Evolutionary conservation across 2,888 invertebrate species (phyloP).

Genomic region (Cactoblastis cactorum): DNA sequence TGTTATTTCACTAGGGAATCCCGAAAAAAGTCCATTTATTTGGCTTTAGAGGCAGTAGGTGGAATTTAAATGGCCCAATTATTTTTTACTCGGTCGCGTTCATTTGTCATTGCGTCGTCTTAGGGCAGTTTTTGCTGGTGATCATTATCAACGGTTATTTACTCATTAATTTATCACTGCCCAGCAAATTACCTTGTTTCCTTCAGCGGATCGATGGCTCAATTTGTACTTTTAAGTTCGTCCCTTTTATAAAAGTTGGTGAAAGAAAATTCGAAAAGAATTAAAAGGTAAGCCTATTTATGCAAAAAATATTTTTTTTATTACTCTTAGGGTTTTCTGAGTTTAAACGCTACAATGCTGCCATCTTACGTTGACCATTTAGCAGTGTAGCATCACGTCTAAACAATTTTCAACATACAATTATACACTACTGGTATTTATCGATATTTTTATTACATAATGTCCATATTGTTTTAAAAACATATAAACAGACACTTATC

Average conservation of each 20-base stretch:
- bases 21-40: slow-evolving; percentile 52
- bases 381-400: too few species aligned
- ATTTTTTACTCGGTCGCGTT: slow-evolving; percentile 51
- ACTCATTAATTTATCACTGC: slow-evolving; percentile 72
- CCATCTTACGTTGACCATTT: too few species aligned
- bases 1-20: slow-evolving; percentile 14
- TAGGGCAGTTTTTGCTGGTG: slow-evolving; percentile 48
- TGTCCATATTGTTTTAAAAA: too few species aligned
- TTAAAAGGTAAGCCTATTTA: not conserved
- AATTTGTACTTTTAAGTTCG: slow-evolving; percentile 31
- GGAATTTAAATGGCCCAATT: slow-evolving; percentile 58
- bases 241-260: slow-evolving; percentile 10
- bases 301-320: not conserved
- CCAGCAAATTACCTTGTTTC: slow-evolving; percentile 57
- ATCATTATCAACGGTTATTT: slow-evolving; percentile 71
- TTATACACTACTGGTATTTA: too few species aligned
- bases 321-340: too few species aligned
- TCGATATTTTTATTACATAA: too few species aligned
- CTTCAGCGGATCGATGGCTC: slow-evolving; percentile 32
- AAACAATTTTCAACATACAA: too few species aligned
- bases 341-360: too few species aligned
- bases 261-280: not conserved
- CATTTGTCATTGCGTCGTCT: slow-evolving; percentile 55
- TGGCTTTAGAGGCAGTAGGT: slow-evolving; percentile 46
- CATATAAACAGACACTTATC: too few species aligned